Base-by-base conservation (phyloP, 2,797 vertebrate genomes). In the Thalassophryne amazonica region DNA sequence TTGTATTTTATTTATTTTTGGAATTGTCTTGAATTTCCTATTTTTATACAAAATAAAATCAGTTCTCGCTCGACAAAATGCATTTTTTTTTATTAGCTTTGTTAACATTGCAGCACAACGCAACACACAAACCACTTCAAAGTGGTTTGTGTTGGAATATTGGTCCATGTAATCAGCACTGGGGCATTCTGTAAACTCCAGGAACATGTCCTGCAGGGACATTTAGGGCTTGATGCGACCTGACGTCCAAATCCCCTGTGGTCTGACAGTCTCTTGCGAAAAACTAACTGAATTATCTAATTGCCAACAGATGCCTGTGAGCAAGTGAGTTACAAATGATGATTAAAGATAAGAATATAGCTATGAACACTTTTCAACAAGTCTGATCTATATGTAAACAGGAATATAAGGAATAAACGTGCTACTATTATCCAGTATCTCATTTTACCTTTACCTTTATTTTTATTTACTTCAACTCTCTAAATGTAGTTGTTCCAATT, bases 181-280 rank as follows among this genome's bases (percentile, higher is more conserved):
- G 19, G 8, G 4, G 42, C 10, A 2, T 22, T 63, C 22, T 39
- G 43, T 69, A 71, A 71, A 78, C 55, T 73, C 45, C 19, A 15
- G 24, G 14, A 63, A 45, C 32, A 37, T 7, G 35, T 55, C 66
- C 66, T 27, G 18, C 9, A 45, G 60, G 61, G 27, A 23, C 38
- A 51, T 57, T 59, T 35, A 40, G 53, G 28, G 32, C 35, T 52
- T 21, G 23, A 11, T 15, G 27, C 69, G 51, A 71, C 54, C 60
- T 57, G 29, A 38, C 35, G 40, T 45, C 34, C 53, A 58, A 41
- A 50, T 18, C 43, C 20, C 37, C 40, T 27, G 25, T 43, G 50
- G 37, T 36, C 39, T 34, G 32, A 48, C 48, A 30, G 6, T 9
- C 6, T 10, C 40, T 43, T 30, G 20, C 43, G 30, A 43, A 43